phyloP scores from a whole-genome alignment of 2,797 vertebrate species.

The Acipenser oxyrinchus region DNA sequence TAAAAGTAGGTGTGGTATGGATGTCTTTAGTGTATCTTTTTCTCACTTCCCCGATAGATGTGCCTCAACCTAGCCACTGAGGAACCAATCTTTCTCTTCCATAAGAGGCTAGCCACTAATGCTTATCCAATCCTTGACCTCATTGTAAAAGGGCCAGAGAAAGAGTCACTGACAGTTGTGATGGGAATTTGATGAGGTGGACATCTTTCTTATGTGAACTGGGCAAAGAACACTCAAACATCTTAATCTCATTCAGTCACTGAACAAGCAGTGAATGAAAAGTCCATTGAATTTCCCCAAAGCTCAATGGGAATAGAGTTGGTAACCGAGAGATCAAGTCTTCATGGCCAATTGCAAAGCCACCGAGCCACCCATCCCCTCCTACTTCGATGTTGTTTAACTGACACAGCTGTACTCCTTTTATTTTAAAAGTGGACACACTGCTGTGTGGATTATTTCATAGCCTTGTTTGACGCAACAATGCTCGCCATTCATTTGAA shows the following conservation, averaged over 20 bases:
- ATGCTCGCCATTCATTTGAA: conserved; percentile 10
- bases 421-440: conserved; percentile 12
- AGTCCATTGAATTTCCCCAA: conserved; percentile 26
- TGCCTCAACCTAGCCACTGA: background rate
- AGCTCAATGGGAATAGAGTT: conserved; percentile 15
- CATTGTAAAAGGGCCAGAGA: background rate
- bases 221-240: background rate
- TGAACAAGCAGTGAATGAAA: conserved; percentile 32
- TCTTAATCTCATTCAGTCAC: conserved; percentile 17
- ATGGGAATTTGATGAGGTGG: conserved; percentile 15
- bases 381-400: conserved; percentile 23
- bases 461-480: conserved; percentile 15
- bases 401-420: conserved; percentile 21
- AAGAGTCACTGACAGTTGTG: conserved; percentile 10
- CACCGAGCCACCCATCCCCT: conserved; percentile 15
- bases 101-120: background rate
- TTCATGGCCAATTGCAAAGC: conserved; percentile 37
- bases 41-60: background rate
- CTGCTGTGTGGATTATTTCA: conserved; percentile 27
- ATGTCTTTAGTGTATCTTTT: conserved; percentile 13
- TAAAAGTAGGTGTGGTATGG: background rate
- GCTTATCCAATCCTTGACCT: conserved; percentile 34
- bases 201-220: conserved; percentile 6
- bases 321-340: conserved; percentile 28
- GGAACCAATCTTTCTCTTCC: background rate